A percentile compares a stretch with the other conserved stretches of the same genome.
phyloP scores from a whole-genome alignment of 2,797 vertebrate species.

The Anguilla megastoma region DNA sequence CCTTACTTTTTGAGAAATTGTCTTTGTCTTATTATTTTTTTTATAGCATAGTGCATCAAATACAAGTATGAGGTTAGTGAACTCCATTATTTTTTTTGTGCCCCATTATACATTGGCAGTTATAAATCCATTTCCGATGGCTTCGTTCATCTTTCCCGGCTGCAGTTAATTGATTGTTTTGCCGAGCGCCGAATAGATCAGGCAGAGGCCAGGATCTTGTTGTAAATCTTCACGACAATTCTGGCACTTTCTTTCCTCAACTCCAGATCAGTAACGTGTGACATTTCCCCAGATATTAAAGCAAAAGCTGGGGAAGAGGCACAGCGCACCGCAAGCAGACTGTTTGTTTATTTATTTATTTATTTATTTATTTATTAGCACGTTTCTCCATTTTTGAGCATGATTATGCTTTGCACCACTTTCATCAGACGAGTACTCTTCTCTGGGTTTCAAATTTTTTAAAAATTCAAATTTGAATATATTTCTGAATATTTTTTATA shows the following conservation, averaged over 20 bases:
- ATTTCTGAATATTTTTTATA: too few relatives aligned
- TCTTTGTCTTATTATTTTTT: background rate
- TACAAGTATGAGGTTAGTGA: background rate
- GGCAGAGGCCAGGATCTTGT: background rate
- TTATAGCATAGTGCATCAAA: background rate
- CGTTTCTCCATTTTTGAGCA: background rate
- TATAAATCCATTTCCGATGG: conserved; percentile 5
- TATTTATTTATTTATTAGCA: background rate
- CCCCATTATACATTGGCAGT: background rate
- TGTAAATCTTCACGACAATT: background rate
- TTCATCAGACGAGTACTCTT: background rate
- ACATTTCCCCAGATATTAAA: background rate
- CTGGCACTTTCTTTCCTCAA: background rate
- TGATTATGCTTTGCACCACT: background rate
- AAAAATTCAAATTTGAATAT: too few relatives aligned
- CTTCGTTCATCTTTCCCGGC: background rate
- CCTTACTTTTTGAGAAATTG: background rate
- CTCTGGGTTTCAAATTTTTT: background rate
- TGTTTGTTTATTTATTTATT: background rate
- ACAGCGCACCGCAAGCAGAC: too few relatives aligned
- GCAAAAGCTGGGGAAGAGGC: background rate
- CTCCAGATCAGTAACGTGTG: background rate
- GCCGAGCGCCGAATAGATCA: background rate
- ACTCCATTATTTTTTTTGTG: background rate
- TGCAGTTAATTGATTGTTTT: background rate